Conservation (phyloP, 2,113 vertebrate genomes). For the Tapirus terrestris region DNA sequence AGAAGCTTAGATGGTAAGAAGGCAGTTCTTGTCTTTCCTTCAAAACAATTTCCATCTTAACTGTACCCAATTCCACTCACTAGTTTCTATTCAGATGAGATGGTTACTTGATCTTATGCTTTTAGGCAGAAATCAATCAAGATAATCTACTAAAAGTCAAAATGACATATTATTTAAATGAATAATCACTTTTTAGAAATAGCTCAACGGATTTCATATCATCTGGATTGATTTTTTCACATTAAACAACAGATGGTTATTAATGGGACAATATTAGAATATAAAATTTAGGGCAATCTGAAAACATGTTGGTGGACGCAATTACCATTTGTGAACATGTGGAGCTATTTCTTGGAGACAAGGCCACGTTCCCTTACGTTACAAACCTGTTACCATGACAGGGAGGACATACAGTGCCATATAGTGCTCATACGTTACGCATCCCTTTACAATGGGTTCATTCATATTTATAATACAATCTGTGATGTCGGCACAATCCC, state of each 20-base stretch:
- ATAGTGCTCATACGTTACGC: too few species aligned
- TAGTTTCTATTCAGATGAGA: background rate
- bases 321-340: slow-evolving; percentile 72
- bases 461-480: slow-evolving; percentile 89
- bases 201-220: slow-evolving; percentile 37
- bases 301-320: slow-evolving; percentile 69
- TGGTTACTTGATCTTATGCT: slow-evolving; percentile 48
- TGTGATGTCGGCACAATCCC: slow-evolving; percentile 84
- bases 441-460: slow-evolving; percentile 82
- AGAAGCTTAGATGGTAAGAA: slow-evolving; percentile 45
- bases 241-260: slow-evolving; percentile 76
- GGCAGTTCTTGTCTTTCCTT: slow-evolving; percentile 1
- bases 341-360: slow-evolving; percentile 77
- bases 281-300: slow-evolving; percentile 66
- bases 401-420: slow-evolving; percentile 70
- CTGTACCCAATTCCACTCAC: slow-evolving; percentile 11
- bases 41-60: slow-evolving; percentile 64
- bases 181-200: slow-evolving; percentile 71
- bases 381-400: slow-evolving; percentile 77
- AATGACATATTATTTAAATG: slow-evolving; percentile 60
- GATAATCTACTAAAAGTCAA: slow-evolving; percentile 57
- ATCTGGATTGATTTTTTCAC: slow-evolving; percentile 72
- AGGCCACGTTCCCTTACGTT: slow-evolving; percentile 77
- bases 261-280: slow-evolving; percentile 68
- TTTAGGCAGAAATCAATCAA: slow-evolving; percentile 65